phyloP scores from a whole-genome alignment of 2,888 invertebrate genomes.

The Crossocerus cetratus region DNA sequence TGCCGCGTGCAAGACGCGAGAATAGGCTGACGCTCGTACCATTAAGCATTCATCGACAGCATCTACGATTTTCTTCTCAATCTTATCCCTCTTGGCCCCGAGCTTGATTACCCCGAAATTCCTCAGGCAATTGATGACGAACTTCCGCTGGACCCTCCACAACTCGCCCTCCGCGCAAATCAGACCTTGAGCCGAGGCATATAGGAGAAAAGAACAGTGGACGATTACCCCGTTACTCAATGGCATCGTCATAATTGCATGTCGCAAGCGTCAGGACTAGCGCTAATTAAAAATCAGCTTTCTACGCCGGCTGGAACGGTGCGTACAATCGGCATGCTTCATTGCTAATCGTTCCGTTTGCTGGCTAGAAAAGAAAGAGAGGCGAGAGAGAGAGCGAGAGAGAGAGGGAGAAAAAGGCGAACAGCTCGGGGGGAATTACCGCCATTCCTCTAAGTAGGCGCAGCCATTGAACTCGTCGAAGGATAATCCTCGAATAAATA shows the following conservation, averaged over 20 bases:
- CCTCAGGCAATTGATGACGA: slow-evolving; percentile 85
- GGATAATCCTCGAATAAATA: slow-evolving; percentile 73
- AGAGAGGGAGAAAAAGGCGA: slow-evolving; percentile 58
- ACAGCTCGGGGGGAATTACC: slow-evolving; percentile 63
- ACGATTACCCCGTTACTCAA: too few species aligned
- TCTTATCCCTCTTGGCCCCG: slow-evolving; percentile 80
- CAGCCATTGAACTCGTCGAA: slow-evolving; percentile 73
- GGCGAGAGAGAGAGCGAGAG: too few species aligned
- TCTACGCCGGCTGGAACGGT: too few species aligned
- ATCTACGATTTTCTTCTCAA: slow-evolving; percentile 83
- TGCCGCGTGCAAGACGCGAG: not conserved
- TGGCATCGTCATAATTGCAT: too few species aligned
- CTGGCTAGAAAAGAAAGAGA: too few species aligned
- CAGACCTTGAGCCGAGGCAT: slow-evolving; percentile 80
- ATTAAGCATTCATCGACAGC: slow-evolving; percentile 82
- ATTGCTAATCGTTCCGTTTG: too few species aligned
- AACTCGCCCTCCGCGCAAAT: slow-evolving; percentile 89
- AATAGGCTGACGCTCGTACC: slow-evolving; percentile 72
- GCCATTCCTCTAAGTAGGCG: slow-evolving; percentile 69
- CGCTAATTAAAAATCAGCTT: too few species aligned
- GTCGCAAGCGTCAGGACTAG: too few species aligned
- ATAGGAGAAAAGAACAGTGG: too few species aligned
- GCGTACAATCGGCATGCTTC: too few species aligned
- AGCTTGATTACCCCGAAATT: slow-evolving; percentile 85
- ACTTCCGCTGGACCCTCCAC: slow-evolving; percentile 90